These are phyloP conservation scores for Capromys pilorides DNA, from an alignment of 2,797 vertebrate genomes.

Conservation along the genomic window DNA sequence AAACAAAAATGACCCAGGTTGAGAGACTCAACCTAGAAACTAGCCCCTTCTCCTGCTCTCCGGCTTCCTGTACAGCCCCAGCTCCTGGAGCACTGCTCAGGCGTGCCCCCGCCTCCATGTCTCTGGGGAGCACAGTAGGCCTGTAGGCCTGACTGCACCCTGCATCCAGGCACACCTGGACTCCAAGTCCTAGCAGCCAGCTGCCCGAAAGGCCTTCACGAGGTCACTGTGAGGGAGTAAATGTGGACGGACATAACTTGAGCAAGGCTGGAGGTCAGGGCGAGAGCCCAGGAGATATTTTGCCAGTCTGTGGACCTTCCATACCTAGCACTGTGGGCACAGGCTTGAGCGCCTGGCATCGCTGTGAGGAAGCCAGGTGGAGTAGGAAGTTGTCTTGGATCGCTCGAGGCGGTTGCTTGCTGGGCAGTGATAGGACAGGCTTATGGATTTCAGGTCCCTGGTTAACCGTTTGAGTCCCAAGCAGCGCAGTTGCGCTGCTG, in stretches of 20 bases:
- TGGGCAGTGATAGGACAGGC: not conserved
- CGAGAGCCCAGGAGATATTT: not conserved
- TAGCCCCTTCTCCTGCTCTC: not conserved
- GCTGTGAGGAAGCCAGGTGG: not conserved
- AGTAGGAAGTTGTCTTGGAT: not conserved
- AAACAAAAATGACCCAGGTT: not conserved
- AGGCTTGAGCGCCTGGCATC: not conserved
- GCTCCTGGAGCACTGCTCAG: not conserved
- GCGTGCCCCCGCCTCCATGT: accelerated
- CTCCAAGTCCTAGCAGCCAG: not conserved
- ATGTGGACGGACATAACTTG: not conserved
- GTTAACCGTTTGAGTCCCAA: no score
- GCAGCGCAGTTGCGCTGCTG: no score
- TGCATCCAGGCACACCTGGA: not conserved
- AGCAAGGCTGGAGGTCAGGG: not conserved
- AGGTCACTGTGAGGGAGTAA: not conserved
- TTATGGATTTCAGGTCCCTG: not conserved
- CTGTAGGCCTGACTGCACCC: not conserved
- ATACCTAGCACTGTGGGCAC: accelerated
- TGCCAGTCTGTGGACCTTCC: not conserved
- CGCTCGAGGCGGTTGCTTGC: not conserved
- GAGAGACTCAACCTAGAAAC: not conserved
- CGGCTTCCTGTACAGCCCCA: not conserved
- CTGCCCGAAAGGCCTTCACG: not conserved
- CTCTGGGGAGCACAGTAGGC: not conserved